These are phyloP conservation scores for Ptychobarbus kaznakovi DNA, from an alignment of 2,797 vertebrate species.

Conservation along the genomic window DNA sequence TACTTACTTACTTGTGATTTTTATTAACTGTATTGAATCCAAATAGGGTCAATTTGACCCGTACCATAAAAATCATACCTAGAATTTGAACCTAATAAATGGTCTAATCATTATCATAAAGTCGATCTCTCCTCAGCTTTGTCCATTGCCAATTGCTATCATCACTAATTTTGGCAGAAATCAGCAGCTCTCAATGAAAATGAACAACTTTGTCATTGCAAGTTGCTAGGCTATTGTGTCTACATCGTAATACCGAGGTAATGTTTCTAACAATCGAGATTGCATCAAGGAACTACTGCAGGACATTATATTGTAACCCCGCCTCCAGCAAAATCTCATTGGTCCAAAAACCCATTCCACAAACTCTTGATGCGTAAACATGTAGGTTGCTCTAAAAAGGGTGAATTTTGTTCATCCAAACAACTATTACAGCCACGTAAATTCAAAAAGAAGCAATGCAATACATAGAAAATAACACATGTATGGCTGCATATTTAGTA, in stretches of 20 bases:
- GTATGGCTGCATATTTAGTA: not conserved
- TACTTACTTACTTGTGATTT: not conserved
- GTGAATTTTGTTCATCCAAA: too few species aligned
- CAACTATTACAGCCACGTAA: too few species aligned
- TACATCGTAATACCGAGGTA: not conserved
- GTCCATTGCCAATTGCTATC: not conserved
- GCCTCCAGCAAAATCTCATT: not conserved
- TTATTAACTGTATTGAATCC: not conserved
- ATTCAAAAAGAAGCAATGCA: not conserved
- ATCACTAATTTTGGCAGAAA: not conserved
- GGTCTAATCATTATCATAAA: not conserved
- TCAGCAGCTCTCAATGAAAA: not conserved
- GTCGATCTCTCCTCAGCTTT: not conserved
- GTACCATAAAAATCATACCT: not conserved
- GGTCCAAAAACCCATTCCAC: not conserved
- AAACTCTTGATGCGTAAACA: not conserved
- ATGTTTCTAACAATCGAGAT: not conserved
- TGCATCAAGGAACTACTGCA: not conserved
- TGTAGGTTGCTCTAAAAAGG: too few species aligned
- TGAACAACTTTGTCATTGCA: not conserved
- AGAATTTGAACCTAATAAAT: not conserved
- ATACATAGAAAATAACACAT: too few species aligned
- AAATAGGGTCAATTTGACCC: not conserved
- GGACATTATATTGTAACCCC: not conserved
- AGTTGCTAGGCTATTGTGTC: not conserved